A percentile compares a stretch with the other conserved stretches of the same genome.
phyloP scores from a whole-genome alignment of 2,888 invertebrate species.

The Flexamia atlantica region DNA sequence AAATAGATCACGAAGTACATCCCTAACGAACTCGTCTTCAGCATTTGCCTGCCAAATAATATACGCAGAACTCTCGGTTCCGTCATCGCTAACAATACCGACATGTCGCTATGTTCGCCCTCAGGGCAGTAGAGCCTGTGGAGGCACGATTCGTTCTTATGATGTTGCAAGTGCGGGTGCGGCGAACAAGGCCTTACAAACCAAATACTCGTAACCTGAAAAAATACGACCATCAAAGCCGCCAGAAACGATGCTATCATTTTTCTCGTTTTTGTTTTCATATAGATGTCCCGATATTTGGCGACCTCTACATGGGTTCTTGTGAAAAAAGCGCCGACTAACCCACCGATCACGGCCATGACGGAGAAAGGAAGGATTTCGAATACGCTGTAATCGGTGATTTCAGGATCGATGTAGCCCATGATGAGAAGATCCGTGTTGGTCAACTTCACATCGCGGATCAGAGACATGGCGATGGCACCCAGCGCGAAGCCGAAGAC shows the following conservation, averaged over 20 bases:
- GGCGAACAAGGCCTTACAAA: not conserved
- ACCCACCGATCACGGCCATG: constrained; percentile 79
- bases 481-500: constrained; percentile 72
- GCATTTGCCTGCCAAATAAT: not conserved
- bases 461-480: not conserved
- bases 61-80: constrained; percentile 77
- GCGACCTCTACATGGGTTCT: constrained; percentile 60
- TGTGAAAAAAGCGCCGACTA: constrained; percentile 77
- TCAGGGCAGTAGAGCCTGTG: constrained; percentile 76
- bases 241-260: constrained; percentile 37
- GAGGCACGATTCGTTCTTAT: not conserved
- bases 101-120: constrained; percentile 78
- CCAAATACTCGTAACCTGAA: not conserved
- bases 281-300: constrained; percentile 53
- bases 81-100: constrained; percentile 79
- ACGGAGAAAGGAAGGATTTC: constrained; percentile 76
- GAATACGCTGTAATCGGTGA: constrained; percentile 71
- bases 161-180: not conserved
- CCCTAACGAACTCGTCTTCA: constrained; percentile 42
- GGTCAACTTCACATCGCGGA: not conserved
- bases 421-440: constrained; percentile 58
- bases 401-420: constrained; percentile 64
- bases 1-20: constrained; percentile 78
- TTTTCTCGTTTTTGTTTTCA: constrained; percentile 47
- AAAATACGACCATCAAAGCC: not conserved